Evolutionary conservation across 2,888 invertebrate species (phyloP), one percentile per base, ranked within the genome.

Genomic region (Norana najaformis): DNA sequence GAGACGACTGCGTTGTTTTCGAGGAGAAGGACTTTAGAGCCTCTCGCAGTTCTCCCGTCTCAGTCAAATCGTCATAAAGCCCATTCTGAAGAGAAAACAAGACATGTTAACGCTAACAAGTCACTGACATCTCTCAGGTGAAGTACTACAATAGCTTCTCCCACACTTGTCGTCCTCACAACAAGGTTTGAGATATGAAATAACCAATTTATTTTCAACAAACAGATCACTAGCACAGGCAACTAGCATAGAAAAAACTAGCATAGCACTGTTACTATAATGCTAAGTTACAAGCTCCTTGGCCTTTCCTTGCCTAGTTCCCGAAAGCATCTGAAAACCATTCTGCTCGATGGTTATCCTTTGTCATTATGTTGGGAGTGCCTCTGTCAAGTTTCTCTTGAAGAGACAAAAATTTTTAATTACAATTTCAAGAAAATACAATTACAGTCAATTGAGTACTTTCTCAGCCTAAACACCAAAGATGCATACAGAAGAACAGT

Each of bases 41-140:
- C 85, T 85, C 85, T 36, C 85, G 85, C 36, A 85, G 85, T 85
- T 85, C 85, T 14, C 85, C 85, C 35, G 85, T 85, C 37, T 85
- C 85, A 6, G 85, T 85, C 37, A 85, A 16, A 37, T 85, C 85
- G 34, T 85, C 85, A 14, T 85, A 85, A 6, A 85, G 37, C 20
- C 85, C 85, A 30, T 85, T 85, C 85, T 85, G 37, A 36, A 85
- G 37, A 35, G 23, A 85, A 1, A 35, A 85, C 35, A 85, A 85
- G 37, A 85, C 14, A 23, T 23, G 47, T 47, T 23, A 47, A 47
- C 6, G 47, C 30, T n/a, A 69, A 69, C 8, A 69, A n/a, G n/a
- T n/a, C 69, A 69, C 47, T 8, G 47, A 47, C 47, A 47, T 47
- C 20, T 47, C 6, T 47, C n/a, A 16, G 3, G 47, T 47, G 23